Percentiles rank a stretch among this genome's conserved stretches.
Evolutionary conservation across 2,888 invertebrate species (phyloP).

Genomic region (Drosophila mayaguana): DNA sequence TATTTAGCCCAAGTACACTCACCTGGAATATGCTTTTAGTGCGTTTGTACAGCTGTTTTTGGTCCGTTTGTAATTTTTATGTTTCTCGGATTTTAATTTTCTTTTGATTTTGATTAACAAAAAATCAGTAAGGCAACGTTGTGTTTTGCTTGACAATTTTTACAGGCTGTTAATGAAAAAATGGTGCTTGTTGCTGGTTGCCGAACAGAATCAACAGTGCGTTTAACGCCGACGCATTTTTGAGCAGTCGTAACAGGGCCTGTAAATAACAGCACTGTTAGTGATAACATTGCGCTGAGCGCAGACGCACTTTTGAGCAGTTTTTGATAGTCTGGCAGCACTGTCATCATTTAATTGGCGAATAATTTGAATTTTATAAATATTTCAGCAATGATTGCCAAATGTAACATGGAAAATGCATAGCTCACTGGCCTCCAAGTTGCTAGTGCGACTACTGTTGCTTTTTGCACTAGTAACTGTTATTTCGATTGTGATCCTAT

Average conservation of each 20-base stretch:
- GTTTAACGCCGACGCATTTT: constrained; percentile 14
- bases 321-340: constrained; percentile 12
- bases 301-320: background rate
- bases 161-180: constrained; percentile 35
- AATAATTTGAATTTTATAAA: constrained; percentile 7
- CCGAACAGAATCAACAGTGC: constrained; percentile 21
- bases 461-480: constrained; percentile 82
- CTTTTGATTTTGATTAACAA: constrained; percentile 24
- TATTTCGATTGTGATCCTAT: constrained; percentile 81
- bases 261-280: constrained; percentile 1
- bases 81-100: constrained; percentile 9
- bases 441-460: constrained; percentile 82
- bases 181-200: constrained; percentile 13
- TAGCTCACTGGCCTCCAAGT: constrained; percentile 78
- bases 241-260: constrained; percentile 6
- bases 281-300: background rate
- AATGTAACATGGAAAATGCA: constrained; percentile 73
- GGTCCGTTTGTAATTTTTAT: constrained; percentile 2
- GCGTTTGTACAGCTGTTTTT: constrained; percentile 6
- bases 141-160: constrained; percentile 34
- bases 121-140: constrained; percentile 40
- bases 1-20: constrained; percentile 31
- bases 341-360: constrained; percentile 8
- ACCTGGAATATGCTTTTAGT: constrained; percentile 49
- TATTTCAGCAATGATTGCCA: constrained; percentile 40